These are phyloP conservation scores for Macrosoma leucophasiata DNA, from an alignment of 2,888 invertebrate genomes.

Conservation along the genomic window DNA sequence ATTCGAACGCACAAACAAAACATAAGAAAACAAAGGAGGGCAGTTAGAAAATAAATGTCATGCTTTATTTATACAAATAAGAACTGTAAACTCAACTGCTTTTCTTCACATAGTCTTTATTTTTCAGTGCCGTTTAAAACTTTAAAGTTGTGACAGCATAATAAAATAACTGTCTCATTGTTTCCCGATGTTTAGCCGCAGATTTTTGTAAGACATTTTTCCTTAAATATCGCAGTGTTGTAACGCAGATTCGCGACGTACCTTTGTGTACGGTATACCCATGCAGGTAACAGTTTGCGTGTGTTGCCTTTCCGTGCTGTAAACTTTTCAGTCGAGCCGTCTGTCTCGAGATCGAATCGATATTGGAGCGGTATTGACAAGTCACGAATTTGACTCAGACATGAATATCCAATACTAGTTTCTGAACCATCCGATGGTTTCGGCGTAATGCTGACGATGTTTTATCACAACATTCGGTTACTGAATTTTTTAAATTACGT, in stretches of 20 bases:
- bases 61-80: too few species aligned
- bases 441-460: too few species aligned
- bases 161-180: not conserved
- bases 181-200: slow-evolving; percentile 4
- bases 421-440: too few species aligned
- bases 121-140: not conserved
- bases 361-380: slow-evolving; percentile 50
- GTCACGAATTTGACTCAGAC: too few species aligned
- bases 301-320: slow-evolving; percentile 62
- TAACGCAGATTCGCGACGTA: slow-evolving; percentile 8
- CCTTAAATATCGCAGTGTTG: not conserved
- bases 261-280: slow-evolving; percentile 43
- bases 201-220: slow-evolving; percentile 1
- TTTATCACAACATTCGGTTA: too few species aligned
- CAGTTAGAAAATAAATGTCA: too few species aligned
- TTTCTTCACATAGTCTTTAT: slow-evolving; percentile 1
- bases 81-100: too few species aligned
- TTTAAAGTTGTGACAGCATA: not conserved
- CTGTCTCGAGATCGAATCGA: slow-evolving; percentile 63
- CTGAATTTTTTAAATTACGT: too few species aligned
- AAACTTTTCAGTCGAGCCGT: slow-evolving; percentile 58
- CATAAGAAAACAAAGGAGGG: slow-evolving; percentile 1
- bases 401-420: too few species aligned
- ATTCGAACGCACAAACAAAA: too few species aligned
- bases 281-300: slow-evolving; percentile 58